phyloP scores from a whole-genome alignment of 2,888 invertebrate genomes.

The Arctia plantaginis region DNA sequence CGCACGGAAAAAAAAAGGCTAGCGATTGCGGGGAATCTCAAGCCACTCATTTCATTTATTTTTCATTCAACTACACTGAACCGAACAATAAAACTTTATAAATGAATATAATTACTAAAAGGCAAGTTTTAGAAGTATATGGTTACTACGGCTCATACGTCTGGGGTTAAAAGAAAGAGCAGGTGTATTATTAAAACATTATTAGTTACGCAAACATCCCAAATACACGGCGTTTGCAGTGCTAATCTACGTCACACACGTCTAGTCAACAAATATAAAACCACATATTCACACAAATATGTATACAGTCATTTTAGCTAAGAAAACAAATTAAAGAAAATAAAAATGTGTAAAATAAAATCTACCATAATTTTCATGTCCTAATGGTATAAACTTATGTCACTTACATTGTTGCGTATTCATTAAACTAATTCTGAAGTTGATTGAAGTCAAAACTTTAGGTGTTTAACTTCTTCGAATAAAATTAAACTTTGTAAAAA shows the following conservation, averaged over 20 bases:
- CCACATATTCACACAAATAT: constrained; percentile 7
- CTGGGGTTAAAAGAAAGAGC: no score
- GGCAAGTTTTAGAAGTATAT: no score
- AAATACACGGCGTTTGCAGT: constrained; percentile 31
- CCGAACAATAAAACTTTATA: no score
- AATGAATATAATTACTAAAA: no score
- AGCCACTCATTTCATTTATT: no score
- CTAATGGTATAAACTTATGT: constrained; percentile 22
- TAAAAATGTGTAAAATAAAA: not conserved
- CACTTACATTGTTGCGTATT: constrained; percentile 29
- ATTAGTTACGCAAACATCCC: constrained; percentile 19
- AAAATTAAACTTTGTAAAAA: constrained; percentile 53
- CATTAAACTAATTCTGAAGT: constrained; percentile 42
- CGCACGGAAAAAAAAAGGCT: no score
- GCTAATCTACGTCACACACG: constrained; percentile 23
- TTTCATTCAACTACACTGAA: no score
- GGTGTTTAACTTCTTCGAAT: constrained; percentile 34
- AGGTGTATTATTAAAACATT: not conserved
- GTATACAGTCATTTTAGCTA: constrained; percentile 32
- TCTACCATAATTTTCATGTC: not conserved
- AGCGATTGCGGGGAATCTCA: no score
- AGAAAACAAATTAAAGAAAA: constrained; percentile 23
- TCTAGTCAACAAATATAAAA: constrained; percentile 16
- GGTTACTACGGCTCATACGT: no score
- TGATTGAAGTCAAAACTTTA: constrained; percentile 49